phyloP scores from a whole-genome alignment of 1,140 invertebrate genomes.

The Berghia stephanieae region DNA sequence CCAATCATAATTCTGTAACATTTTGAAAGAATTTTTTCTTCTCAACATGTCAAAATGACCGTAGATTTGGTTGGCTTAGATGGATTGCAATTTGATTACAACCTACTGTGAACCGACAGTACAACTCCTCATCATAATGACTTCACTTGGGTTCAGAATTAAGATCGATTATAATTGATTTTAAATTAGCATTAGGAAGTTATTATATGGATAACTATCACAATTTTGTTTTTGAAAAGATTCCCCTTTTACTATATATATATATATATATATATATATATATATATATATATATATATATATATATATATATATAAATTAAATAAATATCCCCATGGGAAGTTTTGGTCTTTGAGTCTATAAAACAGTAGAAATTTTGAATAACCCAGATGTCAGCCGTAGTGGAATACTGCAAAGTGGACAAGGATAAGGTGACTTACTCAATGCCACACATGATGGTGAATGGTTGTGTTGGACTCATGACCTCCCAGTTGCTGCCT shows the following conservation, averaged over 20 bases:
- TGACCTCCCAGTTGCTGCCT: neutral
- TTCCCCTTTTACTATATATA: neutral
- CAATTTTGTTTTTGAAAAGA: neutral
- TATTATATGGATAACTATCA: neutral
- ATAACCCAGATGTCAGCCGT: neutral
- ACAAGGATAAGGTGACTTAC: neutral
- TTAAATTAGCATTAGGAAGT: no score
- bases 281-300: neutral
- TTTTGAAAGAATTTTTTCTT: neutral
- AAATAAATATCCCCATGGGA: neutral
- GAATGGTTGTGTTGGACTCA: neutral
- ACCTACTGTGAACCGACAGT: neutral
- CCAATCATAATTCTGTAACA: no score
- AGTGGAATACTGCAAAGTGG: neutral
- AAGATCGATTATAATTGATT: no score
- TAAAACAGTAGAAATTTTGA: neutral
- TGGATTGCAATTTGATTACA: neutral
- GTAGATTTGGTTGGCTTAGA: conserved; percentile 31
- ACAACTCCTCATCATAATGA: no score
- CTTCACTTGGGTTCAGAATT: no score
- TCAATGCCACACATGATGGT: neutral
- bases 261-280: neutral
- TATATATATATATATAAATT: neutral
- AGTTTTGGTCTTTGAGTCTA: no score
- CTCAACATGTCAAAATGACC: conserved; percentile 32